Evolutionary conservation across 2,797 vertebrate species (phyloP).

Genomic region (Semaprochilodus insignis): DNA sequence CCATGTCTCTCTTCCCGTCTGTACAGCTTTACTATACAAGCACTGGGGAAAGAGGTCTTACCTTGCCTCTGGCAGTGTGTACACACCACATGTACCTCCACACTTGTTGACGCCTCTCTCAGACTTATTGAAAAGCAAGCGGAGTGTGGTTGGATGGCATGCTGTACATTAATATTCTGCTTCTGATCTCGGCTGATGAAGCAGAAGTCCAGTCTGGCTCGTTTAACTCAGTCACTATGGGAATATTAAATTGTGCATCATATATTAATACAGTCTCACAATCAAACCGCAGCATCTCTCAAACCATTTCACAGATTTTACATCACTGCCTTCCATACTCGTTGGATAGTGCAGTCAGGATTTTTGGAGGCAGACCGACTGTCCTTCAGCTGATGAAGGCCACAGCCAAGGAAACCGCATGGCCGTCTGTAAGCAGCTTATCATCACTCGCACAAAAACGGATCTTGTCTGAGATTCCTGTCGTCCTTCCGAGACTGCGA

Average conservation of each 20-base stretch:
- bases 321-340: conserved; percentile 16
- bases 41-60: not conserved
- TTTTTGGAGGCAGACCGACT: conserved; percentile 3
- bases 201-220: conserved; percentile 41
- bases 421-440: conserved; percentile 45
- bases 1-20: not conserved
- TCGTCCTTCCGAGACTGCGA: not conserved
- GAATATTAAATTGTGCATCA: conserved; percentile 32
- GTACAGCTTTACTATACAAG: conserved; percentile 37
- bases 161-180: conserved; percentile 31
- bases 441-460: conserved; percentile 9
- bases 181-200: conserved; percentile 38
- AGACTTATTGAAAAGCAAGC: conserved; percentile 25
- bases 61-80: conserved; percentile 13
- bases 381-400: conserved; percentile 26
- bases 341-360: not conserved
- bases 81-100: not conserved
- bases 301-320: conserved; percentile 5
- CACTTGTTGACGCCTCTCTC: not conserved
- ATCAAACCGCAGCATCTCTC: not conserved
- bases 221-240: conserved; percentile 17
- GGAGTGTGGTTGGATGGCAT: not conserved
- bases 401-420: conserved; percentile 35
- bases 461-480: conserved; percentile 12
- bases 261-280: conserved; percentile 4